phyloP scores from a whole-genome alignment of 1,140 invertebrate genomes.

The Heliothis virescens region DNA sequence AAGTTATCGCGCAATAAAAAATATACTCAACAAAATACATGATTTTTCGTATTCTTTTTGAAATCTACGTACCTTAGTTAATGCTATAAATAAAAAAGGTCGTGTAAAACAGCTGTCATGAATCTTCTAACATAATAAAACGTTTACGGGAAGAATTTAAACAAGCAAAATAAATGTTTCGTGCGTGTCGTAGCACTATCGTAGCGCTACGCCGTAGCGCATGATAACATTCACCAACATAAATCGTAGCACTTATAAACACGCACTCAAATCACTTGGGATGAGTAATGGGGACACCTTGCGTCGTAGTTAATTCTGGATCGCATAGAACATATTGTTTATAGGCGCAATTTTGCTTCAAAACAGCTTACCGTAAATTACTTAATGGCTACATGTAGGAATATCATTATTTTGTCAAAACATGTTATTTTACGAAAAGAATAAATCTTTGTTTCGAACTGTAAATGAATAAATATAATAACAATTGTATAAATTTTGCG shows the following conservation, averaged over 20 bases:
- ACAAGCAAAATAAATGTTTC: slow-evolving; percentile 19
- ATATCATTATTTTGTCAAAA: too few species aligned
- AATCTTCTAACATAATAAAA: slow-evolving; percentile 18
- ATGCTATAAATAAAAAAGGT: too few species aligned
- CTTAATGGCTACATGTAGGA: too few species aligned
- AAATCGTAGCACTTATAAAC: slow-evolving; percentile 41
- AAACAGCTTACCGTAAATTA: too few species aligned
- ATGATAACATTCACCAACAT: slow-evolving; percentile 38
- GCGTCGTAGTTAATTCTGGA: slow-evolving; percentile 12
- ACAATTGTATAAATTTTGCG: neutral
- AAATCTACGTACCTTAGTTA: neutral
- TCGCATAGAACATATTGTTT: too few species aligned
- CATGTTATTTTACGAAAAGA: too few species aligned
- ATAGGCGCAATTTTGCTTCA: too few species aligned
- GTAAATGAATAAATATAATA: neutral
- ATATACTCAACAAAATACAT: too few species aligned
- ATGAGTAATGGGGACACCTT: slow-evolving; percentile 24
- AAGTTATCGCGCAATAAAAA: neutral
- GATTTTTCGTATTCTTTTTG: neutral
- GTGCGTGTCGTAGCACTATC: slow-evolving; percentile 38
- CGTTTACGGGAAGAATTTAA: slow-evolving; percentile 28
- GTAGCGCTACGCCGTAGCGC: slow-evolving; percentile 45
- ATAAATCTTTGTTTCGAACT: too few species aligned
- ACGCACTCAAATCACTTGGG: slow-evolving; percentile 36
- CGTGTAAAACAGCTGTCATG: neutral